Evolutionary conservation across 1,140 invertebrate species (phyloP).

Genomic region (Zaprionus africanus): DNA sequence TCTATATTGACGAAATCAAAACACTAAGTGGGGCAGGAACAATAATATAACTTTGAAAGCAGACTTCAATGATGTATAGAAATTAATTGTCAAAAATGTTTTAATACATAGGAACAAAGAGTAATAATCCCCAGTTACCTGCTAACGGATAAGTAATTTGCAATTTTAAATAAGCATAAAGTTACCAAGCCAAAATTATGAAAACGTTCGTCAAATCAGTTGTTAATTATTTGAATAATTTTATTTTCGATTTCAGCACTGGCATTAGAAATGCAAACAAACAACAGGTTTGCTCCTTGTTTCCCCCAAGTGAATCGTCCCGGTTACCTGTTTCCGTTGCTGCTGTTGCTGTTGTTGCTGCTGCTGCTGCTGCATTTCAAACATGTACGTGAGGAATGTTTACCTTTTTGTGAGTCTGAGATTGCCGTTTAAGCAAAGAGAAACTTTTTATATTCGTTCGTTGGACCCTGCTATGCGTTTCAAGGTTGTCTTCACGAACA

Average conservation of each 20-base stretch:
- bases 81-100: no score
- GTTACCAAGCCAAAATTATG: not conserved
- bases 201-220: not conserved
- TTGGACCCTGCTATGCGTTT: constrained; percentile 73
- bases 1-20: no score
- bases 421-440: constrained; percentile 51
- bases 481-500: constrained; percentile 69
- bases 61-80: no score
- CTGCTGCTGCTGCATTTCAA: constrained; percentile 30
- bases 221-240: not conserved
- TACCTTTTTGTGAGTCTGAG: constrained; percentile 53
- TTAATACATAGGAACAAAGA: no score
- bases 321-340: constrained; percentile 28
- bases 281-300: not conserved
- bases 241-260: not conserved
- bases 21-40: no score
- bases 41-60: no score
- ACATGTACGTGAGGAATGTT: constrained; percentile 54
- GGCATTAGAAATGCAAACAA: not conserved
- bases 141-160: no score
- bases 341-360: constrained; percentile 4
- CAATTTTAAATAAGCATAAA: not conserved
- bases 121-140: no score
- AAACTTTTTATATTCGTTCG: constrained; percentile 74
- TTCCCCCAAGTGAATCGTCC: not conserved